Conservation (phyloP, 2,888 invertebrate species). For the Andricus quercusramuli region DNA sequence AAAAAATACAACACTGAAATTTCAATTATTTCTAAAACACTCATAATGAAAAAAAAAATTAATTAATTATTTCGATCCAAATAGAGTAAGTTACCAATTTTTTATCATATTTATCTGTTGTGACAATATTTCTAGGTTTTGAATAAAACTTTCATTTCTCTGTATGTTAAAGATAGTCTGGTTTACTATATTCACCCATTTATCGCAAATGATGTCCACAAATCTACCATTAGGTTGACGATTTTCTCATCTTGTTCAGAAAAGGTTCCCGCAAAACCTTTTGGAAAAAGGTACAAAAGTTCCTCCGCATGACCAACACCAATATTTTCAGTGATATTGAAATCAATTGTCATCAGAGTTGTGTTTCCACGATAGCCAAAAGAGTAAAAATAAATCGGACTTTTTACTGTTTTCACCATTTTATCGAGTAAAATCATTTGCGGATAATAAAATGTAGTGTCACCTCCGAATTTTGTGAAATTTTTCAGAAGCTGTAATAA, state of each 20-base stretch:
- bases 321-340: neutral
- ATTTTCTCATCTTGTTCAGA: neutral
- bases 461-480: neutral
- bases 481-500: neutral
- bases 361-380: neutral
- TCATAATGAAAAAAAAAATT: no score
- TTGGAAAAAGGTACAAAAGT: neutral
- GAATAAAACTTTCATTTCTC: no score
- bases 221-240: neutral
- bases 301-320: neutral
- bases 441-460: neutral
- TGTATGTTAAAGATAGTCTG: no score
- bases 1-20: neutral
- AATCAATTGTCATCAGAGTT: neutral
- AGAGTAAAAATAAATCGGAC: neutral
- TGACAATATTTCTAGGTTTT: no score
- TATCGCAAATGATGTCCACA: neutral
- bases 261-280: neutral
- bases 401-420: neutral
- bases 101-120: no score
- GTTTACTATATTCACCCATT: conserved; percentile 11
- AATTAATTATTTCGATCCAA: no score
- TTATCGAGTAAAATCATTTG: neutral
- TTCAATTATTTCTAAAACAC: neutral
- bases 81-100: no score